Evolutionary conservation across 2,797 vertebrate genomes (phyloP).

Genomic region (Coreius guichenoti): DNA sequence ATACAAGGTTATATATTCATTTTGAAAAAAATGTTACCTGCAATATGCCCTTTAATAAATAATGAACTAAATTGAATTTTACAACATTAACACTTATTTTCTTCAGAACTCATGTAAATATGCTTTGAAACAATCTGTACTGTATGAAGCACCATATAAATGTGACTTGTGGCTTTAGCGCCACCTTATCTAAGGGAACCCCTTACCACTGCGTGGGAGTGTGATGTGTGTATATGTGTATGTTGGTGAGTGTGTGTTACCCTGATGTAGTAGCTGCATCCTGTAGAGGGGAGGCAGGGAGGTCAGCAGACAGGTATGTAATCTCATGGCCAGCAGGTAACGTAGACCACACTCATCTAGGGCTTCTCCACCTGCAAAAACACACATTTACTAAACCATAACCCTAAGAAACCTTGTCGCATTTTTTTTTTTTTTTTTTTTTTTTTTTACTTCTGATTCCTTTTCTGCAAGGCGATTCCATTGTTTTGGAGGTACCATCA

Average conservation of each 20-base stretch:
- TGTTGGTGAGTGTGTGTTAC: constrained; percentile 73
- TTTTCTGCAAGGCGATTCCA: neutral
- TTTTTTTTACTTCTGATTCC: neutral
- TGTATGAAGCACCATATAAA: neutral
- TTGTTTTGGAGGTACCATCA: neutral
- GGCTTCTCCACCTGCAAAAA: constrained; percentile 88
- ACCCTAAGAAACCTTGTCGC: neutral
- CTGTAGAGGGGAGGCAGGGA: constrained; percentile 96
- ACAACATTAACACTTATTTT: neutral
- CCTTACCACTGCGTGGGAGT: no score
- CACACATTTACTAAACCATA: constrained; percentile 2
- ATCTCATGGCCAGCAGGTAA: constrained; percentile 94
- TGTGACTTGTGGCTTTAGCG: neutral
- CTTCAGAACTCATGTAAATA: neutral
- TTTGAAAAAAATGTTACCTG: no score
- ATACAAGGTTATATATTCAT: no score
- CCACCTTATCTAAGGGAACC: neutral
- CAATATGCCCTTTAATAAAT: no score
- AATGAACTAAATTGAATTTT: neutral
- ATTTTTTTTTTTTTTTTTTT: no score
- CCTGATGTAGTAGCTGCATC: constrained; percentile 97
- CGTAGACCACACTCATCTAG: constrained; percentile 96
- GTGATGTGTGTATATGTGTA: neutral
- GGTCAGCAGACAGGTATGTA: constrained; percentile 95
- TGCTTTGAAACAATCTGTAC: neutral